Conservation (phyloP, 2,888 invertebrate genomes). For the Megaustenia siamemsis region DNA sequence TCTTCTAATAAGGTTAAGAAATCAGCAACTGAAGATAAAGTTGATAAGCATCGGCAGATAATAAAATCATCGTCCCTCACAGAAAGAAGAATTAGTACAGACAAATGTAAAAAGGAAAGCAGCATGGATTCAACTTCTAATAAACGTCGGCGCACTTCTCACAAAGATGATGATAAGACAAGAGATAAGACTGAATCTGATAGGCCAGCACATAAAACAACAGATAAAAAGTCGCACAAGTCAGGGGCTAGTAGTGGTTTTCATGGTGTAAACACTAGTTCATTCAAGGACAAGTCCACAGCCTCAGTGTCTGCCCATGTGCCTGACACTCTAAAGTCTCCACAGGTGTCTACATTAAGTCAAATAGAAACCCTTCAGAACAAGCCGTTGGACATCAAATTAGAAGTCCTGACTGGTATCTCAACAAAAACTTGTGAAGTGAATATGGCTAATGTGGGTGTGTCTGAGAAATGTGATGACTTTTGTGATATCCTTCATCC, state of each 20-base stretch:
- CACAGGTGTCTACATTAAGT: too few relatives aligned
- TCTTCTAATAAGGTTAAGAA: conserved; percentile 5
- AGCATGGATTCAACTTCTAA: background rate
- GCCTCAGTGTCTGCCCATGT: background rate
- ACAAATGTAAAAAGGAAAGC: conserved; percentile 21
- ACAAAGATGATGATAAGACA: background rate
- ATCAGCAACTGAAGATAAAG: background rate
- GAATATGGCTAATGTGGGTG: background rate
- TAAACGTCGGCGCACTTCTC: background rate
- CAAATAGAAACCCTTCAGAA: background rate
- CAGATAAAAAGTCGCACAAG: background rate
- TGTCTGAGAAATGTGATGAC: background rate
- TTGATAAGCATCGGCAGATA: background rate
- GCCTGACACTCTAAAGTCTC: background rate
- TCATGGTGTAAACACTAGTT: background rate
- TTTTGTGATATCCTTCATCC: background rate
- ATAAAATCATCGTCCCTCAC: background rate
- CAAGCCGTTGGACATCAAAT: background rate
- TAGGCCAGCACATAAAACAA: background rate
- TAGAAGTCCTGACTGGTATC: background rate
- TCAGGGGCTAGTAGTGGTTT: background rate
- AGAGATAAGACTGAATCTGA: conserved; percentile 1
- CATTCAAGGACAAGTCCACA: background rate
- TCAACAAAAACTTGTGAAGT: background rate
- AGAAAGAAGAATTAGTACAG: background rate